These are phyloP conservation scores for Bryconaethiops microstoma DNA, from an alignment of 2,797 vertebrate genomes.

Conservation along the genomic window DNA sequence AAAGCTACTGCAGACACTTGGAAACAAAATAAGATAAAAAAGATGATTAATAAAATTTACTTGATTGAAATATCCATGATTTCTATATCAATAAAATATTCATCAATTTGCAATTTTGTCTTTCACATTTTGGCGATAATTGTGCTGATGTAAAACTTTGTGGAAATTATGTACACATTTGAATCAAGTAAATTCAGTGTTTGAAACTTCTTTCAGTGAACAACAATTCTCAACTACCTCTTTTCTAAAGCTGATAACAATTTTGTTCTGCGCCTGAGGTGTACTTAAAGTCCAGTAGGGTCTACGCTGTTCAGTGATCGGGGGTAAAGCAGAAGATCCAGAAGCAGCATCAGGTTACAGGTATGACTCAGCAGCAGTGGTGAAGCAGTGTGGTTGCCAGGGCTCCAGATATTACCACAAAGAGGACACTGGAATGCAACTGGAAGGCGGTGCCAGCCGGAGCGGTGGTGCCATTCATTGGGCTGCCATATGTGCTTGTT, in stretches of 20 bases:
- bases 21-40: not conserved
- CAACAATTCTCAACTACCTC: not conserved
- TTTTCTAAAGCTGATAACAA: not conserved
- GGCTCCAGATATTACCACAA: slow-evolving; percentile 72
- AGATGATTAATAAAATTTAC: not conserved
- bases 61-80: not conserved
- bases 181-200: not conserved
- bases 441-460: slow-evolving; percentile 69
- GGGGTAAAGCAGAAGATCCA: slow-evolving; percentile 22
- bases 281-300: not conserved
- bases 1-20: not conserved
- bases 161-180: not conserved
- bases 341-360: slow-evolving; percentile 18
- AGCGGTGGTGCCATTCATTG: slow-evolving; percentile 67
- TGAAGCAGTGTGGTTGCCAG: slow-evolving; percentile 81
- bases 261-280: not conserved
- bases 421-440: slow-evolving; percentile 75
- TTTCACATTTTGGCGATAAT: not conserved
- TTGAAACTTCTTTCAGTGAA: not conserved
- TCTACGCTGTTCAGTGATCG: not conserved
- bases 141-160: not conserved
- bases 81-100: not conserved
- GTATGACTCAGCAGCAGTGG: slow-evolving; percentile 80
- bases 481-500: slow-evolving; percentile 56
- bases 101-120: not conserved